A percentile compares a stretch with the other conserved stretches of the same genome.
Conservation (phyloP, 2,113 vertebrate genomes). For the Leptocoma aspasia region DNA sequence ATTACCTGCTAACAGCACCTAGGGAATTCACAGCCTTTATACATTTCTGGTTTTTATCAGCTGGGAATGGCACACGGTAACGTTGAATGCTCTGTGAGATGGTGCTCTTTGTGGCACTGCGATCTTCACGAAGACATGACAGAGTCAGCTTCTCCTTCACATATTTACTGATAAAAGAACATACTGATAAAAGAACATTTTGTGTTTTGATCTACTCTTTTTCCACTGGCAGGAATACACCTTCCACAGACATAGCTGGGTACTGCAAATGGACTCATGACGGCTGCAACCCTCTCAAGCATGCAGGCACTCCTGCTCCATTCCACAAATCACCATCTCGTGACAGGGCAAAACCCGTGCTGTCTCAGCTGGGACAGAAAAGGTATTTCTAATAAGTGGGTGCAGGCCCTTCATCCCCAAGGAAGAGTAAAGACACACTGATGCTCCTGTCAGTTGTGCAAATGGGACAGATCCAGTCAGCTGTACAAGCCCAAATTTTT, state of each 20-base stretch:
- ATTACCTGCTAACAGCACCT: neutral
- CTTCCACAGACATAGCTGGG: neutral
- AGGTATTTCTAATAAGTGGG: neutral
- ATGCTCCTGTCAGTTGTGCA: neutral
- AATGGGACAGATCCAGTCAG: neutral
- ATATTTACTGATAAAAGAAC: rapidly evolving
- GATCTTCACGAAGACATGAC: neutral
- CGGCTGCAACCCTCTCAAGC: neutral
- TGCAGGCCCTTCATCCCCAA: too few relatives aligned
- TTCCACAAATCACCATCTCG: neutral
- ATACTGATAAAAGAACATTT: neutral
- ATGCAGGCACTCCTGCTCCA: neutral
- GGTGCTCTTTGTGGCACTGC: neutral
- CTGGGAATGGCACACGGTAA: neutral
- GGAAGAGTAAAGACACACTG: neutral
- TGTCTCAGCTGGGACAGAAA: neutral
- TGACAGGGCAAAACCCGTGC: neutral
- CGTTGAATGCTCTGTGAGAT: neutral
- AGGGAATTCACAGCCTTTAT: neutral
- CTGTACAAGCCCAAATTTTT: neutral
- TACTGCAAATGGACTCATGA: neutral
- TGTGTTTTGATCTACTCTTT: neutral
- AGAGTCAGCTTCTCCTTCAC: neutral
- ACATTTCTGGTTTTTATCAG: neutral
- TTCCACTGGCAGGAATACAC: neutral